These are phyloP conservation scores for Phrynocephalus versicolor DNA, from an alignment of 2,113 vertebrate species.

Conservation along the genomic window DNA sequence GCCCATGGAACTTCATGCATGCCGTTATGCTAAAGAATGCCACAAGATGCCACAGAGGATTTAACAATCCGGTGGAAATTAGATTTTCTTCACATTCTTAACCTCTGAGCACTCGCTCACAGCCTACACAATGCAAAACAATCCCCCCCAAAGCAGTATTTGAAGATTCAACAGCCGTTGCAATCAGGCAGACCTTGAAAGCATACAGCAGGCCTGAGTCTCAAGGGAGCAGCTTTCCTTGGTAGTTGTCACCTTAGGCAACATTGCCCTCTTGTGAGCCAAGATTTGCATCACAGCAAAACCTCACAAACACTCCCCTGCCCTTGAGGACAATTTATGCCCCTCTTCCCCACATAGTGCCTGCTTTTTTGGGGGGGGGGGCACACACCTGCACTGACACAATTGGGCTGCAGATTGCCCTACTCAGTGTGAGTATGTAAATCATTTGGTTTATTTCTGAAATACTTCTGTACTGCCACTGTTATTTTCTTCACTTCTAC, in stretches of 20 bases:
- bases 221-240: fast-evolving
- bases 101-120: fast-evolving
- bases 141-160: not conserved
- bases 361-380: no score
- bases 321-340: no score
- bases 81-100: not conserved
- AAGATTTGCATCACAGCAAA: not conserved
- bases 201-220: fast-evolving
- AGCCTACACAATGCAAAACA: not conserved
- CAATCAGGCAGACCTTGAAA: not conserved
- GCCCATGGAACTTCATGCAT: not conserved
- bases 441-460: not conserved
- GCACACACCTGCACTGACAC: no score
- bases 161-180: not conserved
- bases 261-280: slow-evolving; percentile 60
- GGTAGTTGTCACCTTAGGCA: not conserved
- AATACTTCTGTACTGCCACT: no score
- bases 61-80: not conserved
- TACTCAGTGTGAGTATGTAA: no score
- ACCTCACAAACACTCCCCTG: not conserved
- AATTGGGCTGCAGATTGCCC: no score
- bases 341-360: no score
- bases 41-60: not conserved
- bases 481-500: no score
- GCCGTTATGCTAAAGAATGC: not conserved